Evolutionary conservation across 37 sponge, comb jelly and placozoan genomes (phyloP), one percentile per base, ranked within the genome.

Genomic region (Hormiphora californensis): DNA sequence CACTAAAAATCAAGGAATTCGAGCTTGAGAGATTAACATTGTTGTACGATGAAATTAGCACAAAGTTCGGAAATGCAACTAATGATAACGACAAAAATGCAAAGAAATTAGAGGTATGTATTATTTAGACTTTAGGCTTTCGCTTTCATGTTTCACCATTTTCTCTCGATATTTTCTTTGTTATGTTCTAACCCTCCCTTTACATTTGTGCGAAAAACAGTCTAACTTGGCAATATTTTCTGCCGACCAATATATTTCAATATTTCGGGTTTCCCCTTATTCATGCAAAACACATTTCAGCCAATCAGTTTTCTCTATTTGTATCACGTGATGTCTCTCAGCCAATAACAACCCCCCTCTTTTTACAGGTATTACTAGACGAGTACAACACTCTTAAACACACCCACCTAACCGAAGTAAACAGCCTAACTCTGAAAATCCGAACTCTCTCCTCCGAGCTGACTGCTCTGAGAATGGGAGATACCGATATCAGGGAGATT

Each of bases 71-170:
- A 43, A 46, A 40, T n/a, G n/a, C 46, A n/a, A 46, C 81, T 21
- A 39, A 41, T 1, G 81, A 73, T 4, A 73, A 73, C 44, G 81
- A 73, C 23, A 73, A 73, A 28, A 43, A 43, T 4, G 35, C 81
- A 19, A 73, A 73, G 81, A 73, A 73, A 19, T 46, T 73, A 0
- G 81, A 73, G 23, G 81, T n/a, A n/a, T n/a, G n/a, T n/a, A n/a
- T n/a, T n/a, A n/a, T n/a, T n/a, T n/a, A n/a, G n/a, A n/a, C n/a
- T n/a, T n/a, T n/a, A n/a, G n/a, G n/a, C n/a, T n/a, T n/a, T n/a
- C n/a, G n/a, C n/a, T n/a, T n/a, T n/a, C n/a, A n/a, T n/a, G n/a
- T n/a, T n/a, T n/a, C n/a, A n/a, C n/a, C n/a, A n/a, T n/a, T n/a
- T n/a, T n/a, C n/a, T n/a, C n/a, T n/a, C n/a, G n/a, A n/a, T n/a